Percentiles rank a stretch among this genome's conserved stretches.
Conservation (phyloP, 2,113 vertebrate genomes). For the Elgaria multicarinata region DNA sequence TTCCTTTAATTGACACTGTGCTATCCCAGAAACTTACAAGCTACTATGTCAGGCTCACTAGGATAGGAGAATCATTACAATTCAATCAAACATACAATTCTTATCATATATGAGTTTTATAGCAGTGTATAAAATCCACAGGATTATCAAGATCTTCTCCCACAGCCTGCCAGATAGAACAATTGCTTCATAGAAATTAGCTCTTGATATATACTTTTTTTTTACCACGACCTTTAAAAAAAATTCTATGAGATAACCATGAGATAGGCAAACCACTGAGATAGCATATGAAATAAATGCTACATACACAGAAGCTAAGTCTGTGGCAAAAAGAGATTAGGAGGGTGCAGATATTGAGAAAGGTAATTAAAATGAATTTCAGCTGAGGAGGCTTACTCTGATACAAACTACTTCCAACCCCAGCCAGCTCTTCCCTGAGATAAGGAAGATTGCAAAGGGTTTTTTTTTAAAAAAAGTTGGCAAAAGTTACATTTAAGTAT, state of each 20-base stretch:
- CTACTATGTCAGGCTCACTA: not conserved
- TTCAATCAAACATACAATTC: not conserved
- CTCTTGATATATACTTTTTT: not conserved
- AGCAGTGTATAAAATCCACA: not conserved
- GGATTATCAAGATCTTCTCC: not conserved
- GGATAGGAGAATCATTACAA: not conserved
- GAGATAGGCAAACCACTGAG: not conserved
- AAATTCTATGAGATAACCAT: not conserved
- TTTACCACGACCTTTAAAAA: too few species aligned
- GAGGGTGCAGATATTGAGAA: slow-evolving; percentile 30
- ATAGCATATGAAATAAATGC: not conserved
- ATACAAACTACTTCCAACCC: slow-evolving; percentile 48
- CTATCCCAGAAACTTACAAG: not conserved
- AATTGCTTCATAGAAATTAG: not conserved
- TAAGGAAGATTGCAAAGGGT: slow-evolving; percentile 53
- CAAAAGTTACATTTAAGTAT: slow-evolving; percentile 55
- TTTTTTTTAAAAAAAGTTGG: slow-evolving; percentile 35
- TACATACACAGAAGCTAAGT: not conserved
- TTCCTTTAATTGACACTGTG: not conserved
- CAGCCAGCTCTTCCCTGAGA: slow-evolving; percentile 55
- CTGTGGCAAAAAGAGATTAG: slow-evolving; percentile 21
- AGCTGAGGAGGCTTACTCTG: slow-evolving; percentile 38
- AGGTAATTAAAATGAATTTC: slow-evolving; percentile 57
- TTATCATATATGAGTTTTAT: not conserved
- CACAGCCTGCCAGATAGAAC: not conserved